Percentiles rank a stretch among this genome's conserved stretches.
Evolutionary conservation across 2,888 invertebrate species (phyloP).

Genomic region (Meta bourneti): DNA sequence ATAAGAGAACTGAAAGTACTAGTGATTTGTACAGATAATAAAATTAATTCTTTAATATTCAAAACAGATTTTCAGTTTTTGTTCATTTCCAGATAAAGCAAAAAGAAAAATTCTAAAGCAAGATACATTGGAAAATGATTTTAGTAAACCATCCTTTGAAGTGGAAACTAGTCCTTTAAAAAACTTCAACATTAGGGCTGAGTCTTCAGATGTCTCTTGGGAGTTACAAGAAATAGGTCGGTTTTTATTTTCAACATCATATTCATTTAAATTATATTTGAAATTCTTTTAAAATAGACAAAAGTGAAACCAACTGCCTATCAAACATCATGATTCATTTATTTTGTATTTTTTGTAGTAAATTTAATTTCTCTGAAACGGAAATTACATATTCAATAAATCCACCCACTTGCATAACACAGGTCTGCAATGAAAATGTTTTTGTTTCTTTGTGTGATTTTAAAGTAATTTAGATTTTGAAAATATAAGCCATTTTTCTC

Average conservation of each 20-base stretch:
- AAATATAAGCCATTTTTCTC: too few relatives aligned
- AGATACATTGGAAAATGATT: slow-evolving; percentile 83
- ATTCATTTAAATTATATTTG: too few relatives aligned
- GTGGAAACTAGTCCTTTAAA: slow-evolving; percentile 2
- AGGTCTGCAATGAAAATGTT: too few relatives aligned
- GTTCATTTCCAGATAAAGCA: slow-evolving; percentile 86
- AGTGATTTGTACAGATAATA: too few relatives aligned
- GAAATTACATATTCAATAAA: too few relatives aligned
- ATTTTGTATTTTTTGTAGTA: neutral
- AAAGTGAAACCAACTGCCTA: too few relatives aligned
- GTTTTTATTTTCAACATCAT: neutral
- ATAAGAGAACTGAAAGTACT: too few relatives aligned
- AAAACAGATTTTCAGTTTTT: slow-evolving; percentile 1
- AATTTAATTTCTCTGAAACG: neutral
- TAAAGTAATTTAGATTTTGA: too few relatives aligned
- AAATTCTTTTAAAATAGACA: too few relatives aligned
- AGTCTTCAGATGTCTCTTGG: slow-evolving; percentile 18
- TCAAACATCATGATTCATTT: neutral
- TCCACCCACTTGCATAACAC: too few relatives aligned
- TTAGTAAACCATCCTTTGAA: slow-evolving; percentile 50
- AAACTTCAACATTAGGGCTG: slow-evolving; percentile 2
- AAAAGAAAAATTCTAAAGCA: slow-evolving; percentile 91
- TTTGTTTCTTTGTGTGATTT: too few relatives aligned
- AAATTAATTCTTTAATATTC: too few relatives aligned
- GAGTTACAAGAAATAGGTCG: slow-evolving; percentile 64